Base-by-base conservation (phyloP, 1,140 invertebrate species). In the Mactra quadrangularis region DNA sequence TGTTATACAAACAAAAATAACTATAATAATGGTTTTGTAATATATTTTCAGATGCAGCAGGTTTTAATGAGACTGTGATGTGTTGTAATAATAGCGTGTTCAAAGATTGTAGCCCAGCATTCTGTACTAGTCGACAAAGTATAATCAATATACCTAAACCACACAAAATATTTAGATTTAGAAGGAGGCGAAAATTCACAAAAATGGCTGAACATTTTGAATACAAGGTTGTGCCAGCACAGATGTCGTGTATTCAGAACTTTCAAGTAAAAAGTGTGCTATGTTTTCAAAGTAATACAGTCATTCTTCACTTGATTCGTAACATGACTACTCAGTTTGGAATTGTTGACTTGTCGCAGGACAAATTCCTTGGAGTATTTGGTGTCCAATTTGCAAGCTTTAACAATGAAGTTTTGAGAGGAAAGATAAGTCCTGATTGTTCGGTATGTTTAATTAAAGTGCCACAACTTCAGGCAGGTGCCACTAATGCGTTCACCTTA, bases 141-240 rank as follows among this genome's bases (percentile, higher is more conserved):
- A 90, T 92, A 76, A 91, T 93, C 59, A 92, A 92, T 68, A 89
- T 92, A 68, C 91, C 91, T 83, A 92, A 91, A 83, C 86, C 88
- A 7, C 84, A 85, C 17, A 89, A 89, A 11, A 84, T 92, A 76
- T 93, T 93, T 86, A 90, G 91, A 60, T 93, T 92, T 78, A 76
- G 91, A 38, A 83, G 89, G 31, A 87, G 89, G 60, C 89, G 89
- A 72, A 92, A 92, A 77, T 93, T 93, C 84, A 92, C 91, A 35
- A 93, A 92, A 71, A 93, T 93, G 91, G 91, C 91, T 7, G 91
- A 93, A 85, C 92, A 93, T 86, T 93, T 93, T 88, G 92, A 93
- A 57, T 93, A 93, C 87, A 93, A 93, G 84, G 91, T 92, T 87
- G 92, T 93, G 53, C 92, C 92, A 62, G 92, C 92, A 45, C 92